A percentile compares a stretch with the other conserved stretches of the same genome.
Conservation (phyloP, 2,113 vertebrate species). For the Anseranas semipalmata region DNA sequence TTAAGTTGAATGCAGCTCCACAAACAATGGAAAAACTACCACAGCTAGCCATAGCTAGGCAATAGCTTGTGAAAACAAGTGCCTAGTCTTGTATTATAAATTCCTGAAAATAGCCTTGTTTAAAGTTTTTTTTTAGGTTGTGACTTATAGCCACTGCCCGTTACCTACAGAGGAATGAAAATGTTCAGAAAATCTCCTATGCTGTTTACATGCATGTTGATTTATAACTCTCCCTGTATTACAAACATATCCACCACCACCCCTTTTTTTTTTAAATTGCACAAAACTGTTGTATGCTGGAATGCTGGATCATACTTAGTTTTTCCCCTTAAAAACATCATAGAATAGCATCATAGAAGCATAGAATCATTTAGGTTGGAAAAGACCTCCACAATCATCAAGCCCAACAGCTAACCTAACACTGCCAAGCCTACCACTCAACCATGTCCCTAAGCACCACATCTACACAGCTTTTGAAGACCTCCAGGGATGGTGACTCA, state of each 20-base stretch:
- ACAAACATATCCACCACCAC: background rate
- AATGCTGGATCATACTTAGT: background rate
- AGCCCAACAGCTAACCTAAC: too few relatives aligned
- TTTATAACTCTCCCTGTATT: background rate
- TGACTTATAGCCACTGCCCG: background rate
- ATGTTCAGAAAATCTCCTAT: background rate
- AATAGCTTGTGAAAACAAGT: background rate
- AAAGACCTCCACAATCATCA: too few relatives aligned
- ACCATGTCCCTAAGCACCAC: too few relatives aligned
- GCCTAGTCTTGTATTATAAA: background rate
- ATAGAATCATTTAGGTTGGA: too few relatives aligned
- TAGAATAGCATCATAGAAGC: too few relatives aligned
- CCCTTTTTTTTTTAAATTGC: background rate
- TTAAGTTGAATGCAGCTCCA: background rate
- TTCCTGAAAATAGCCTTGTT: background rate
- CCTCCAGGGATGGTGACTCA: too few relatives aligned
- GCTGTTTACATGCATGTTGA: background rate
- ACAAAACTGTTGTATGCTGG: background rate
- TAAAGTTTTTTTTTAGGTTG: background rate
- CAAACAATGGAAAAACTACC: background rate
- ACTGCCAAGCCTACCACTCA: too few relatives aligned
- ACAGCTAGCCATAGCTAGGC: background rate
- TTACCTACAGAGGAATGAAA: background rate
- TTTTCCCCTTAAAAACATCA: background rate
- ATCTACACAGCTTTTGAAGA: too few relatives aligned